Percentiles rank a stretch among this genome's conserved stretches.
phyloP scores from a whole-genome alignment of 2,113 vertebrate genomes.

The Spermophilus dauricus region DNA sequence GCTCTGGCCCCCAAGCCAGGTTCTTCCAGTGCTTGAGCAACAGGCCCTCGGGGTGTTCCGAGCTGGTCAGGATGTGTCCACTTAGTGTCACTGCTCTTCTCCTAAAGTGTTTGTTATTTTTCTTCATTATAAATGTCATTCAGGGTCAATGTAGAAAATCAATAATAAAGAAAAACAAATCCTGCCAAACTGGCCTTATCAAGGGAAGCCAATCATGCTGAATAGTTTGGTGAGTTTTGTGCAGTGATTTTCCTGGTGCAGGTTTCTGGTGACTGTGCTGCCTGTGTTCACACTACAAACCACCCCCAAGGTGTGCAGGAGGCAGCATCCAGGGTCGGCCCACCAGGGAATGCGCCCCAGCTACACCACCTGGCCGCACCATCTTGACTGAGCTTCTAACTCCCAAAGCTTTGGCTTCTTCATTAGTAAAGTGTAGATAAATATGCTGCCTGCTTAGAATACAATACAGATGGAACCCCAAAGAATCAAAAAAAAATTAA shows the following conservation, averaged over 20 bases:
- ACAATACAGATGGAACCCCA: background rate
- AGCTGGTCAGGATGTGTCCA: background rate
- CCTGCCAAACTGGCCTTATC: accelerated
- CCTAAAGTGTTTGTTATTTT: background rate
- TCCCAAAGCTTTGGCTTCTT: background rate
- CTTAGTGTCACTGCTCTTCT: background rate
- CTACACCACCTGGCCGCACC: accelerated
- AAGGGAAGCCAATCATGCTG: background rate
- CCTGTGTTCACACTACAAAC: background rate
- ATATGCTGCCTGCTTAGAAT: background rate
- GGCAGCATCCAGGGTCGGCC: accelerated
- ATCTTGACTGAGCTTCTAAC: background rate
- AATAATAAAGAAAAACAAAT: background rate
- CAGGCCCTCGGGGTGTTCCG: too few relatives aligned
- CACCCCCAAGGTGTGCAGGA: accelerated
- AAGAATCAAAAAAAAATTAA: background rate
- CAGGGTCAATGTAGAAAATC: background rate
- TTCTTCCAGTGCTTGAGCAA: too few relatives aligned
- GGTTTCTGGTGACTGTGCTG: background rate
- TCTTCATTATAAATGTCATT: background rate
- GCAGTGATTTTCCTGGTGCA: background rate
- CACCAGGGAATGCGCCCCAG: background rate
- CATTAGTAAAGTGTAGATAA: background rate
- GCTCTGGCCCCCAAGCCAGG: too few relatives aligned
- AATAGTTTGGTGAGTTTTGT: too few relatives aligned